Base-by-base conservation (phyloP, 2,113 vertebrate genomes). In the Verasper variegatus region DNA sequence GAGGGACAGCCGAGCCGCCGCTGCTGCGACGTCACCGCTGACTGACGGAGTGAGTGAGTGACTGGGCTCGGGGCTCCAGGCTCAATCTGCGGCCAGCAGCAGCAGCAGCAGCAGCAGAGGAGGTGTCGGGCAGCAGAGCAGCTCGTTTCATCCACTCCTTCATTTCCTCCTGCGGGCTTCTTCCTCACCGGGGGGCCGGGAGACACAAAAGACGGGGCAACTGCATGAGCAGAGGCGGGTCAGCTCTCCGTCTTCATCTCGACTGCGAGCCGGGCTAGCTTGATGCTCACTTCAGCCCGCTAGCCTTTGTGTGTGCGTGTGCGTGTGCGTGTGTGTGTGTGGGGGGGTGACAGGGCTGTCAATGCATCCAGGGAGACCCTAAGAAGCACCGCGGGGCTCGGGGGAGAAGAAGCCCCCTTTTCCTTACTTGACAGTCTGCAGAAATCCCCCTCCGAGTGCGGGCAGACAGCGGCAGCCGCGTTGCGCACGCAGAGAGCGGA, bases 61-160 rank as follows among this genome's bases (percentile, higher is more conserved):
- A 62, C 87, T 85, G 90, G 73, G 87, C 86, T 90, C 71, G 76
- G 52, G 84, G 80, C 71, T 86, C 60, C 74, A 68, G 88, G 73
- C 80, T 90, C 92, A 91, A 90, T 92, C 90, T 83, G 90, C 81
- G 85, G 81, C 92, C 93, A 92, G 88, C 91, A 88, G 92, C 90
- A 85, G 91, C 68, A 85, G 91, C 68, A 74, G 81, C 68, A 57
- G 82, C 71, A 60, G 67, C 90, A 87, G 93, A 87, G 57, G 79
- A 54, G 84, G 88, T 80, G 87, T 83, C 63, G 86, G 71, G 74
- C 64, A 82, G 71, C 66, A 72, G 78, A 70, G 71, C 49, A 45
- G 63, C 40, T 42, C 77, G 47, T 73, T 52, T 78, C 35, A 75
- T 77, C 86, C 80, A 42, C 73, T 83, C 87, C 87, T 76, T n/a